Base-by-base conservation (phyloP, 2,797 vertebrate species). In the Eospalax fontanierii region DNA sequence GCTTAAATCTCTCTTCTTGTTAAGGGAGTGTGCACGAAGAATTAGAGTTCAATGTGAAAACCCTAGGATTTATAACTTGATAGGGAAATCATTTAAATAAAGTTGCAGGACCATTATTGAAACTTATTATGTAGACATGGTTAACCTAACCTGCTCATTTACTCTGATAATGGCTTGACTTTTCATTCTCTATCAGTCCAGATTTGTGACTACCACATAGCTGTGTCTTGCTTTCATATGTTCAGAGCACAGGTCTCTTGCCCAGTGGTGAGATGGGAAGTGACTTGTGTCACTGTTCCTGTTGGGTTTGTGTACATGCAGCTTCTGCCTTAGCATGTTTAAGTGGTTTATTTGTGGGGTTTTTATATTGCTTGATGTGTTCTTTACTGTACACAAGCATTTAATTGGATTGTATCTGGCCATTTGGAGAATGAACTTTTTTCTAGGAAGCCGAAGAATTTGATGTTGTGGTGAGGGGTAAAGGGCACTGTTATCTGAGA, bases 401-500 rank as follows among this genome's bases (percentile, higher is more conserved):
- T 74, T 54, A 30, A 73, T 87, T 93, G 89, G 96, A 65, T 95
- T 93, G 90, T 43, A 54, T 65, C 63, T 86, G 38, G 40, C 65
- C 30, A 63, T 75, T 83, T 65, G 54, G 59, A 80, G 74, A 95
- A 24, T 33, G 79, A 84, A 38, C 54, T 92, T 95, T 76, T 74
- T 92, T 78, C 90, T 90, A 92, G 90, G 76, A 68, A 94, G 22
- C 30, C 24, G 61, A 92, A 78, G 6, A 57, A 8, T 68, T 66
- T 71, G 85, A 87, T 38, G 90, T 30, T 33, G 4, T 68, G 92
- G 71, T 91, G 95, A 88, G 50, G 78, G 95, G 68, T 59, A 94
- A 97, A 97, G 92, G 95, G 86, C 91, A 90, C 38, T 97, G 75
- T 96, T 93, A 90, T 94, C 94, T 93, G 75, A 96, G 50, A 54